Conservation (phyloP, 2,888 invertebrate genomes). For the Octodonta nipae region DNA sequence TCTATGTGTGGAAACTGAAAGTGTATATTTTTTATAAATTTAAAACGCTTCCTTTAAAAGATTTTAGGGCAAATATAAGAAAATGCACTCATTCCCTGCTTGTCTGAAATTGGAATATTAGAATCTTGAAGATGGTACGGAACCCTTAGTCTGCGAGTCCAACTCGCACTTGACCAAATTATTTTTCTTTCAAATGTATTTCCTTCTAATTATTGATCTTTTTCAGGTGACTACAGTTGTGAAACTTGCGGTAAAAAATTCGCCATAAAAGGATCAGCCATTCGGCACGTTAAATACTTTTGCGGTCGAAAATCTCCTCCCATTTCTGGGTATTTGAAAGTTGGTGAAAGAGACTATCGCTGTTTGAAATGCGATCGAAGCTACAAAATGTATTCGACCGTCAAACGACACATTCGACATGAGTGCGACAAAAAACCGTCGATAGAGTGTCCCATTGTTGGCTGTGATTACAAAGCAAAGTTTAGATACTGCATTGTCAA, state of each 20-base stretch:
- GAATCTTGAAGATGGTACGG: no score
- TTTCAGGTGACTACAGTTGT: slow-evolving; percentile 12
- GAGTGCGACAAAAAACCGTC: slow-evolving; percentile 24
- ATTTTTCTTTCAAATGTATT: no score
- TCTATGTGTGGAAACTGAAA: no score
- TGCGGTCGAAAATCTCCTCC: slow-evolving; percentile 22
- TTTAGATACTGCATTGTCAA: slow-evolving; percentile 24
- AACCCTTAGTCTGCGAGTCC: no score
- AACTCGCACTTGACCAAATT: no score
- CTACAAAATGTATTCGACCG: slow-evolving; percentile 22
- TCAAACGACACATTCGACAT: slow-evolving; percentile 24
- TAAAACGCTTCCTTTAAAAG: no score
- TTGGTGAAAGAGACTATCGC: slow-evolving; percentile 12
- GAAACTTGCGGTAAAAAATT: slow-evolving; percentile 16
- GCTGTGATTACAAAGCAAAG: slow-evolving; percentile 23
- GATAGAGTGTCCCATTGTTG: slow-evolving; percentile 22
- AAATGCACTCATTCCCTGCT: no score
- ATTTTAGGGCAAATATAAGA: no score
- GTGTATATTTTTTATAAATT: no score
- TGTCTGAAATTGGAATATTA: no score
- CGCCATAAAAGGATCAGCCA: slow-evolving; percentile 17
- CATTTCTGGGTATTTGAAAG: slow-evolving; percentile 19
- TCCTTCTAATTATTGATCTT: no score
- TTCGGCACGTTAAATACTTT: slow-evolving; percentile 18
- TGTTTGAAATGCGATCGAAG: slow-evolving; percentile 13